Percentiles rank a stretch among this genome's conserved stretches.
Evolutionary conservation across 2,888 invertebrate genomes (phyloP).

Genomic region (Helleia helle): DNA sequence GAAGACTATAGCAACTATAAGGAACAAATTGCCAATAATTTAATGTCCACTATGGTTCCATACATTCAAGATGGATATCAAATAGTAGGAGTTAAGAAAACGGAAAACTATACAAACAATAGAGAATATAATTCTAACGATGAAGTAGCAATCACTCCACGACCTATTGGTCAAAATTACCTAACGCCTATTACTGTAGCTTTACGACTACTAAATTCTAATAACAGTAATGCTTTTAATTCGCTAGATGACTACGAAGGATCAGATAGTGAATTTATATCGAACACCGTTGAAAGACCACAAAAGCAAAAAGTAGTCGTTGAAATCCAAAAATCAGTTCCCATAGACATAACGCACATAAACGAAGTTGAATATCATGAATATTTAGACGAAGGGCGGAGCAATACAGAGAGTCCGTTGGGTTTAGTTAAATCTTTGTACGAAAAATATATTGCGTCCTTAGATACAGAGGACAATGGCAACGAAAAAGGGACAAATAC

Average conservation of each 20-base stretch:
- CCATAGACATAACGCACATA: constrained; percentile 65
- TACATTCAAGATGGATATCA: constrained; percentile 59
- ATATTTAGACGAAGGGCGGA: constrained; percentile 55
- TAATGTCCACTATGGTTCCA: constrained; percentile 61
- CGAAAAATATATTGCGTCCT: constrained; percentile 43
- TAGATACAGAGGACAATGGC: constrained; percentile 51
- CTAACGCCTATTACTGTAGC: constrained; percentile 76
- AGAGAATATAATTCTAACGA: constrained; percentile 25
- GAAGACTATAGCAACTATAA: constrained; percentile 41
- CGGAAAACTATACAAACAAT: constrained; percentile 26
- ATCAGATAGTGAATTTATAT: constrained; percentile 52
- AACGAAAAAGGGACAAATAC: constrained; percentile 40
- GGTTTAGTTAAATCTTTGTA: constrained; percentile 42
- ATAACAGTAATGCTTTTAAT: constrained; percentile 50
- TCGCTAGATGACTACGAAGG: constrained; percentile 49
- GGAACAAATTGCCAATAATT: constrained; percentile 48
- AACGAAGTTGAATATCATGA: constrained; percentile 61
- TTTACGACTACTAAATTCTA: constrained; percentile 63
- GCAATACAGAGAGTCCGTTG: constrained; percentile 37
- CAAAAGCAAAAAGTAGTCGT: constrained; percentile 68
- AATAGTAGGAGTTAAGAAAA: constrained; percentile 50
- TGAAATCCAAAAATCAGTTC: constrained; percentile 78
- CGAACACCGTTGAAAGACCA: constrained; percentile 49
- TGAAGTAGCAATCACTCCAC: constrained; percentile 65
- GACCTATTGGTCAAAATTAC: constrained; percentile 70